phyloP scores from a whole-genome alignment of 2,113 vertebrate species.

The Corvus cornix region DNA sequence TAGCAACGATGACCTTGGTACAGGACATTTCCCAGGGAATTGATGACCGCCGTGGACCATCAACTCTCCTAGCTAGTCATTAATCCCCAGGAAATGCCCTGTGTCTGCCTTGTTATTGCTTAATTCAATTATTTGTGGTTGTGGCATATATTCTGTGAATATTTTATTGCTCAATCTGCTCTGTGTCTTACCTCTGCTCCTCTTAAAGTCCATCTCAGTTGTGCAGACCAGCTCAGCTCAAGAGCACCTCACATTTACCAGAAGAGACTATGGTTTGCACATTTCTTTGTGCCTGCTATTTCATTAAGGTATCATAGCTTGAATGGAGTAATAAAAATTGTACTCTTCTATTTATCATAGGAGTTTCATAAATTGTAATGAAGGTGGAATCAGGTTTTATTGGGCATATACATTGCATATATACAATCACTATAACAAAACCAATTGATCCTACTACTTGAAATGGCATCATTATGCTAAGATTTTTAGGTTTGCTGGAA shows the following conservation, averaged over 20 bases:
- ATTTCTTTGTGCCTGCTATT: neutral
- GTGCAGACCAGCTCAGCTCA: neutral
- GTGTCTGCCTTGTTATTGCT: slow-evolving; percentile 26
- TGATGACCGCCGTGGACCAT: slow-evolving; percentile 27
- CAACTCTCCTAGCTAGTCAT: slow-evolving; percentile 32
- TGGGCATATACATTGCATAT: neutral
- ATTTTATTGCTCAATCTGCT: slow-evolving; percentile 54
- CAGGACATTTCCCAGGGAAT: slow-evolving; percentile 35
- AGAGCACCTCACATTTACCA: neutral
- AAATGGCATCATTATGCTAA: neutral
- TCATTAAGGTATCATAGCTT: neutral
- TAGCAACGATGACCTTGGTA: slow-evolving; percentile 34
- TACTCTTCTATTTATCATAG: neutral
- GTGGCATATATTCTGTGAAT: slow-evolving; percentile 58
- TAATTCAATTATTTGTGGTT: slow-evolving; percentile 66
- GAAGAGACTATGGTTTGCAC: neutral
- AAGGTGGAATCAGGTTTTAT: neutral
- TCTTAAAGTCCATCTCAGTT: neutral
- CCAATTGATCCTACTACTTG: neutral
- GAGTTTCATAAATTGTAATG: neutral
- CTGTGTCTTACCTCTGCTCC: neutral
- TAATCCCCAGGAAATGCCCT: slow-evolving; percentile 53
- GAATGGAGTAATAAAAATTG: slow-evolving; percentile 3
- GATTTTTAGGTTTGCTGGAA: neutral
- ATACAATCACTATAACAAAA: slow-evolving; percentile 18